Evolutionary conservation across 2,888 invertebrate species (phyloP).

Genomic region (Suillia variegata): DNA sequence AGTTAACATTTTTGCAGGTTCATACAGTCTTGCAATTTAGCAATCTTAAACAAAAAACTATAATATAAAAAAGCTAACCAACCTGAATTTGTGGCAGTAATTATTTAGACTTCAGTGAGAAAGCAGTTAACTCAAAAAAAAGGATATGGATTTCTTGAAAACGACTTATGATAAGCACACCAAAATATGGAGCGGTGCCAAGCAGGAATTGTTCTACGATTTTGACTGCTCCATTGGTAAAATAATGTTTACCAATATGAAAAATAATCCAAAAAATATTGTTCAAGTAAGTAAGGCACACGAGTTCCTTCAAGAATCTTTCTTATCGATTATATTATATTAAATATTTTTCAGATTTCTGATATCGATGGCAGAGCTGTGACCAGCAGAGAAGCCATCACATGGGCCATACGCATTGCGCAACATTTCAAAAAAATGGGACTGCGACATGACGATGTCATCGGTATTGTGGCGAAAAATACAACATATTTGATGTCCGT

Average conservation of each 20-base stretch:
- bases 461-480: slow-evolving; percentile 47
- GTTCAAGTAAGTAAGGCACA: slow-evolving; percentile 37
- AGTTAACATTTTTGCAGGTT: too few species aligned
- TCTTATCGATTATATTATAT: neutral
- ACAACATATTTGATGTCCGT: slow-evolving; percentile 44
- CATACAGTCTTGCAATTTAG: too few species aligned
- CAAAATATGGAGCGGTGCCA: slow-evolving; percentile 39
- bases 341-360: slow-evolving; percentile 36
- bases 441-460: slow-evolving; percentile 43
- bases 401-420: slow-evolving; percentile 45
- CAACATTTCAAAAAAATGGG: slow-evolving; percentile 43
- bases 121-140: too few species aligned
- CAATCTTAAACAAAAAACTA: too few species aligned
- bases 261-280: slow-evolving; percentile 43
- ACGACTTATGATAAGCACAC: slow-evolving; percentile 38
- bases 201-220: slow-evolving; percentile 32
- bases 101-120: too few species aligned
- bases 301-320: too few species aligned
- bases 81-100: too few species aligned
- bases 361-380: slow-evolving; percentile 40
- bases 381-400: slow-evolving; percentile 40
- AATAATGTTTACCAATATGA: slow-evolving; percentile 39
- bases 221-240: slow-evolving; percentile 39
- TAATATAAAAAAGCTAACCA: too few species aligned
- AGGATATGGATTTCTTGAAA: slow-evolving; percentile 33